A percentile compares a stretch with the other conserved stretches of the same genome.
Evolutionary conservation across 2,113 vertebrate species (phyloP).

Genomic region (Apodemus sylvaticus): DNA sequence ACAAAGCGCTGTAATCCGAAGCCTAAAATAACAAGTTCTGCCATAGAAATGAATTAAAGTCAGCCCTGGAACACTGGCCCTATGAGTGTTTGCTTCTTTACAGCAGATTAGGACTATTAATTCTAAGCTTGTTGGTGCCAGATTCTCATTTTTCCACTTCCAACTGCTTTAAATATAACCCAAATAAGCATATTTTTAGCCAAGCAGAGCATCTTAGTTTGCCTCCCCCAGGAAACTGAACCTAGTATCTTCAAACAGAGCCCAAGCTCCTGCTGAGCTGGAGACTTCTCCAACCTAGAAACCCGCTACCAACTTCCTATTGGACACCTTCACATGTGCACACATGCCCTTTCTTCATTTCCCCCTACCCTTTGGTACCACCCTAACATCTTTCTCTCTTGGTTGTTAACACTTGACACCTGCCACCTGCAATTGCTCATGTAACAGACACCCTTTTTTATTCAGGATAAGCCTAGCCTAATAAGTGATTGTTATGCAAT

Average conservation of each 20-base stretch:
- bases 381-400: neutral
- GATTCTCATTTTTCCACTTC: neutral
- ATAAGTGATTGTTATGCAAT: neutral
- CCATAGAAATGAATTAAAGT: neutral
- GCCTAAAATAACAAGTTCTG: neutral
- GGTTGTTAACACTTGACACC: neutral
- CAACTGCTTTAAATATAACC: neutral
- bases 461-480: neutral
- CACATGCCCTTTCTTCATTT: neutral
- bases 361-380: rapidly evolving
- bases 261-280: neutral
- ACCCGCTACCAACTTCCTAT: neutral
- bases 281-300: neutral
- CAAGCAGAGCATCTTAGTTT: neutral
- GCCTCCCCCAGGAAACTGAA: neutral
- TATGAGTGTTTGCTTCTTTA: neutral
- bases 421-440: neutral
- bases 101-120: neutral
- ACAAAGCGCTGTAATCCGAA: neutral
- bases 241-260: neutral
- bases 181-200: neutral
- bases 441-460: neutral
- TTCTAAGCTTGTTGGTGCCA: neutral
- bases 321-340: neutral
- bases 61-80: neutral